Evolutionary conservation across 2,888 invertebrate species (phyloP).

Genomic region (Adelphocoris suturalis): DNA sequence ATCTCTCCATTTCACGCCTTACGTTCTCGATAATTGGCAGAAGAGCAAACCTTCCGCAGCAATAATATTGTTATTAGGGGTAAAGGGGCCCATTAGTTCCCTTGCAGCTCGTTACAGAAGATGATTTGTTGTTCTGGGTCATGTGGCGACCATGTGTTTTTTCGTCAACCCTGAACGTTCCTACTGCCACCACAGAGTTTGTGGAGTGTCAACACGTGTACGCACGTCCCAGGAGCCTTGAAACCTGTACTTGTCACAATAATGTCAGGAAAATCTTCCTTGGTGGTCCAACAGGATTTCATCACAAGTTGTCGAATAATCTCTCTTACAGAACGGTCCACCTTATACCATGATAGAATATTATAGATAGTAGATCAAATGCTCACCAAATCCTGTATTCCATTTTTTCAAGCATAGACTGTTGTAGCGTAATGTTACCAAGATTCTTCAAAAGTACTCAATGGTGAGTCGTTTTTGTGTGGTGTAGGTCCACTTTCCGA

Average conservation of each 20-base stretch:
- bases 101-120: slow-evolving; percentile 69
- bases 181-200: slow-evolving; percentile 40
- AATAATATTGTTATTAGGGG: slow-evolving; percentile 58
- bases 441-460: too few species aligned
- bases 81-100: slow-evolving; percentile 47
- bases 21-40: slow-evolving; percentile 63
- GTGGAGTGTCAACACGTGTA: slow-evolving; percentile 69
- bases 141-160: slow-evolving; percentile 67
- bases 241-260: slow-evolving; percentile 69
- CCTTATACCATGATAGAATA: too few species aligned
- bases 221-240: slow-evolving; percentile 27
- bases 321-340: too few species aligned
- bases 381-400: too few species aligned
- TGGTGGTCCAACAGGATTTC: slow-evolving; percentile 48
- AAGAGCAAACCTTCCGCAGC: slow-evolving; percentile 29
- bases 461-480: too few species aligned
- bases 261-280: slow-evolving; percentile 54
- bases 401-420: too few species aligned
- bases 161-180: slow-evolving; percentile 18
- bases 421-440: too few species aligned
- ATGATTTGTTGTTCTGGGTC: slow-evolving; percentile 69
- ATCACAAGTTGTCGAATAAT: neutral
- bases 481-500: too few species aligned
- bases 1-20: slow-evolving; percentile 62
- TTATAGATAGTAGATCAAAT: too few species aligned